Evolutionary conservation across 1,140 invertebrate species (phyloP), one percentile per base, ranked within the genome.

Genomic region (Phocides pigmalion): DNA sequence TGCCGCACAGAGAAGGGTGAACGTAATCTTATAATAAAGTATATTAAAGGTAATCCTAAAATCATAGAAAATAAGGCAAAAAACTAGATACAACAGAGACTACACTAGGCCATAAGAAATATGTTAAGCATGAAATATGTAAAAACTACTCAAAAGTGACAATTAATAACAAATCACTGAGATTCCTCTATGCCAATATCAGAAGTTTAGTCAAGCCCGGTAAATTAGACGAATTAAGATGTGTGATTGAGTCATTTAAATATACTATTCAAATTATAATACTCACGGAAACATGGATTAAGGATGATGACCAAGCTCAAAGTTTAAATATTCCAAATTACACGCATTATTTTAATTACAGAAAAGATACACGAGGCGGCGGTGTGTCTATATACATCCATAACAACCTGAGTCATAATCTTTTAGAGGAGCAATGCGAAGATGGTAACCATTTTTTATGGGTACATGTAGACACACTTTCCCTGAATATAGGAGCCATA

Each of bases 11-110:
- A 50, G 15, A 50, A 50, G 8, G 47, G 47, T 11, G 47, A 50
- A 28, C 14, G 28, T 1, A 12, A 50, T 15, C 15, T 50, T 15
- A 28, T 32, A 20, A 50, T 50, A 50, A 50, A 50, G 14, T 50
- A 50, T 16, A 14, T 28, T 20, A 50, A 28, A 50, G 47, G 47
- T 2, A 8, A 11, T 4, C 47, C 47, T n/a, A 50, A 32, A 17
- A 50, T 50, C 15, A 50, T 50, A 16, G 15, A 22, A 22, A 22
- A 50, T n/a, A 6, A 32, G 15, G 3, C 47, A 50, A 50, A 50
- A 50, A 50, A 50, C 47, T 28, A 50, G 19, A 50, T 47, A 25
- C 3, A 20, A 22, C 16, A 46, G 44, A 46, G 19, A 22, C 12
- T 47, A 14, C 46, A 47, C 1, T 25, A 25, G 8, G 22, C 3